Evolutionary conservation across 2,888 invertebrate genomes (phyloP).

Genomic region (Parascotia fuliginaria): DNA sequence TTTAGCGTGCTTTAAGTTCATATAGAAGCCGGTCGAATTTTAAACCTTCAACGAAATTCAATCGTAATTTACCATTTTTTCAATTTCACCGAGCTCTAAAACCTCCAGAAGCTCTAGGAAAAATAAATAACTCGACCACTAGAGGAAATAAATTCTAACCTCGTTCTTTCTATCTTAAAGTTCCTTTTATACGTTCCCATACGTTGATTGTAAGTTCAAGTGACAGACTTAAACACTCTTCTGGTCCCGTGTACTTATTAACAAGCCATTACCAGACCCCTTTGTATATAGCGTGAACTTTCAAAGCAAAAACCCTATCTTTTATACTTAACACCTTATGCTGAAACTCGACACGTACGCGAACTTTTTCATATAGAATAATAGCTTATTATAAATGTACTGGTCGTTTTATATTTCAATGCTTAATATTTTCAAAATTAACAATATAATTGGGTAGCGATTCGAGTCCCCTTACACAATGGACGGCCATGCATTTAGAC

Average conservation of each 20-base stretch:
- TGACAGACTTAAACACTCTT: conserved; percentile 13
- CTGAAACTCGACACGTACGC: conserved; percentile 51
- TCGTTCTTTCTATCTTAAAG: too few relatives aligned
- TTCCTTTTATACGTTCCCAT: not conserved
- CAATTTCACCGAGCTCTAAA: too few relatives aligned
- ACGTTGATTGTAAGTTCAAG: conserved; percentile 6
- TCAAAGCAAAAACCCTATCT: conserved; percentile 27
- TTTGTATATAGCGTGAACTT: conserved; percentile 24
- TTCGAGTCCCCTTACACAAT: conserved; percentile 67
- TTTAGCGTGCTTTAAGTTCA: too few relatives aligned
- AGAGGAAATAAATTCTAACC: too few relatives aligned
- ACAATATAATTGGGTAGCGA: conserved; percentile 85
- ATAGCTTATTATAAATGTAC: conserved; percentile 78
- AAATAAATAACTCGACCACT: too few relatives aligned
- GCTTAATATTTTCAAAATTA: conserved; percentile 83
- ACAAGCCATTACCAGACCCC: conserved; percentile 34
- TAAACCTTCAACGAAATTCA: too few relatives aligned
- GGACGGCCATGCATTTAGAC: conserved; percentile 62
- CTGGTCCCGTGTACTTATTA: conserved; percentile 28
- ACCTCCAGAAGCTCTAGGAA: too few relatives aligned
- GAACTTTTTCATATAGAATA: conserved; percentile 52
- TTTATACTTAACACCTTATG: conserved; percentile 47
- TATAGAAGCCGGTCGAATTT: too few relatives aligned
- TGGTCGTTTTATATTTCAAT: conserved; percentile 79
- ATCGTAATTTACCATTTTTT: too few relatives aligned